Percentiles rank a stretch among this genome's conserved stretches.
These are phyloP conservation scores for Thera obeliscata DNA, from an alignment of 2,888 invertebrate genomes.

Conservation along the genomic window DNA sequence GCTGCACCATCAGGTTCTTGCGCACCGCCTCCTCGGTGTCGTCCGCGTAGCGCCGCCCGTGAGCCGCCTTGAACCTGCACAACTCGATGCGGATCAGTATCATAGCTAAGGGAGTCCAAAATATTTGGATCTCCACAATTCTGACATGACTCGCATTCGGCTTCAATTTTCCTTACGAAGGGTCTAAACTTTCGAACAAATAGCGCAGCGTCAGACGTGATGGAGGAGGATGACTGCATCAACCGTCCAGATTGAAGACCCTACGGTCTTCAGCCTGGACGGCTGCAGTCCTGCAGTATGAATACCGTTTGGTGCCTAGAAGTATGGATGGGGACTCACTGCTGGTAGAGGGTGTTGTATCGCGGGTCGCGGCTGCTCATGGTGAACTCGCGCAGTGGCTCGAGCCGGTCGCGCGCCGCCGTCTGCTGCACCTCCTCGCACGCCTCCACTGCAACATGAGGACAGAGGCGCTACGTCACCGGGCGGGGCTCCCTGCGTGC, in stretches of 20 bases:
- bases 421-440: slow-evolving; percentile 57
- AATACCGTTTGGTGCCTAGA: background rate
- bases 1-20: slow-evolving; percentile 63
- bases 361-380: slow-evolving; percentile 57
- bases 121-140: no score
- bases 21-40: slow-evolving; percentile 66
- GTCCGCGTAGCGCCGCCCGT: slow-evolving; percentile 60
- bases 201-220: no score
- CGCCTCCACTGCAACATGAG: slow-evolving; percentile 50
- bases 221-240: no score
- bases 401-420: slow-evolving; percentile 54
- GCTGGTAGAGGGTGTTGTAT: slow-evolving; percentile 50
- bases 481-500: background rate
- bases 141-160: no score
- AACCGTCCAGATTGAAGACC: no score
- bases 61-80: slow-evolving; percentile 57
- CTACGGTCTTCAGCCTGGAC: no score
- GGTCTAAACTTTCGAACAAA: no score
- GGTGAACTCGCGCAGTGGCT: slow-evolving; percentile 72
- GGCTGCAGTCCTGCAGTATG: no score
- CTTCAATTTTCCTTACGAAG: no score
- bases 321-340: slow-evolving; percentile 40
- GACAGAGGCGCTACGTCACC: background rate
- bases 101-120: no score
- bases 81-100: background rate